Evolutionary conservation across 2,113 vertebrate genomes (phyloP), one percentile per base, ranked within the genome.

Genomic region (Eurypyga helias): DNA sequence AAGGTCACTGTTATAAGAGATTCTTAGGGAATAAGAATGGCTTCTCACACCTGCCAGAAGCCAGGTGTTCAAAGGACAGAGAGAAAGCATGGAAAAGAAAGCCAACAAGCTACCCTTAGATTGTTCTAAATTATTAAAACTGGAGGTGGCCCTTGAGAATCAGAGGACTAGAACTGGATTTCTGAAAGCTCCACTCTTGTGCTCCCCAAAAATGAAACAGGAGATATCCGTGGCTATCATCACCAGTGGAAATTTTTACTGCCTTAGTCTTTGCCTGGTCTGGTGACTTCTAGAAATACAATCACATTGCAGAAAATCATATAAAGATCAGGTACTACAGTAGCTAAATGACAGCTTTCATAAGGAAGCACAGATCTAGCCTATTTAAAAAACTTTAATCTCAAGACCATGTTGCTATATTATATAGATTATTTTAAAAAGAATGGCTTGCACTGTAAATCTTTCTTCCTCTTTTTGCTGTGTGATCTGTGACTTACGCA

Each of bases 401-500:
- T 81, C 46, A 45, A 70, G 19, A 49, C 6, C 49, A 36, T 26
- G 11, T 23, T 72, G 18, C 16, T 52, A 5, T 28, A 41, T 51
- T 33, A 78, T 58, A 64, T 9, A 55, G 19, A 70, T 51, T 45
- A 76, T 90, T 89, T 93, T 96, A 96, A 97, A 94, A 66, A 93
- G 8, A 95, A 90, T 51, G 29, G 36, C 87, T 58, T 83, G 64
- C 87, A 41, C 69, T 78, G 80, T 62, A 90, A 94, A 80, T 69
- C 65, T 88, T 95, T 87, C 90, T 95, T 69, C 78, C 83, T 83
- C 6, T 6, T 83, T 75, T 69, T 54, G 55, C 65, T 66, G 62
- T 82, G 66, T 85, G 75, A 69, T 73, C 86, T 11, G 75, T 95
- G 98, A 98, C 98, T 98, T 98, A 51, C 96, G 98, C 96, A 98